These are phyloP conservation scores for Dermatophagoides farinae DNA, from an alignment of 1,140 invertebrate species.

Conservation along the genomic window DNA sequence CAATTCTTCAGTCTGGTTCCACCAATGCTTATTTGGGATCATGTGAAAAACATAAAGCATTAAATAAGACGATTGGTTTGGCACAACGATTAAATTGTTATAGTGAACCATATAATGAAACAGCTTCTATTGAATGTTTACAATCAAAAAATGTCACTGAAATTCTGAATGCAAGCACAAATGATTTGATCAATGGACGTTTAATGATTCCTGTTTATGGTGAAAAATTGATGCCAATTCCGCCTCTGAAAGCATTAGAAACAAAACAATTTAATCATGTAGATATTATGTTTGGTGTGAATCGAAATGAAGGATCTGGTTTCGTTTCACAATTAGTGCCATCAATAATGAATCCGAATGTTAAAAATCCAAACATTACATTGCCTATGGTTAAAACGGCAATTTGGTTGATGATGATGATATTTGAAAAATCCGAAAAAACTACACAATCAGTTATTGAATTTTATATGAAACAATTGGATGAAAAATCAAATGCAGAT, in stretches of 20 bases:
- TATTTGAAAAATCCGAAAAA: background rate
- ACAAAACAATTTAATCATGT: background rate
- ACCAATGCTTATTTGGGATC: background rate
- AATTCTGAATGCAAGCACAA: background rate
- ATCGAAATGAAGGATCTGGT: background rate
- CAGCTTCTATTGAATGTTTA: background rate
- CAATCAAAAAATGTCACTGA: background rate
- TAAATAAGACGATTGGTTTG: background rate
- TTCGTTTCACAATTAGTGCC: background rate
- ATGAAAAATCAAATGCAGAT: background rate
- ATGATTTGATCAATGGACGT: background rate
- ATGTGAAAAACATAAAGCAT: background rate
- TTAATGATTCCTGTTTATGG: background rate
- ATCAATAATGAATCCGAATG: no score
- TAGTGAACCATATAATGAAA: background rate
- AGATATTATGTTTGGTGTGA: background rate
- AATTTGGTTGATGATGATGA: background rate
- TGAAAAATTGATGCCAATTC: conserved; percentile 8
- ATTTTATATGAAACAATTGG: background rate
- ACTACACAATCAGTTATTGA: background rate
- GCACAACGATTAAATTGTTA: no score
- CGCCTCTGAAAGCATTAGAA: background rate
- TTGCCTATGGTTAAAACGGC: background rate
- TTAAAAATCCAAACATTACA: background rate
- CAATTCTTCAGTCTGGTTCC: conserved; percentile 24